Evolutionary conservation across 2,888 invertebrate genomes (phyloP).

Genomic region (Lithophane ornitopus): DNA sequence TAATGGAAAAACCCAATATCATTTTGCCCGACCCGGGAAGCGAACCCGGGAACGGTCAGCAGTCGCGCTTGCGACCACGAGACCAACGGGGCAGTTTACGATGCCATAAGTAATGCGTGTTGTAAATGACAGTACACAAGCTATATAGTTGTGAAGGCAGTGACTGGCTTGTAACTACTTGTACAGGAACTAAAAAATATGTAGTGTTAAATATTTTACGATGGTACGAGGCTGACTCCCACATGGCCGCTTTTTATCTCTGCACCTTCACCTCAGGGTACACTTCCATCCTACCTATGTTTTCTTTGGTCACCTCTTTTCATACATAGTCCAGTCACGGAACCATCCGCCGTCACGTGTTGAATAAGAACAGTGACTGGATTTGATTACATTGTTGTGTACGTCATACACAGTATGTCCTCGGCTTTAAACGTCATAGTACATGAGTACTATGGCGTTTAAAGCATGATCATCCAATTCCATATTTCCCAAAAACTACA

Average conservation of each 20-base stretch:
- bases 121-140: not conserved
- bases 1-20: too few species aligned
- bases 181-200: not conserved
- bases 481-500: not conserved
- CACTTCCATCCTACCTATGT: not conserved
- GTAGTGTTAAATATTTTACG: too few species aligned
- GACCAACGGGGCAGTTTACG: too few species aligned
- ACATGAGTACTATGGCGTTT: too few species aligned
- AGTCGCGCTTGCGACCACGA: too few species aligned
- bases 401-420: not conserved
- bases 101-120: too few species aligned
- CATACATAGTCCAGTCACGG: not conserved
- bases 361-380: not conserved
- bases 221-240: too few species aligned
- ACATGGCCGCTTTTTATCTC: not conserved
- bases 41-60: too few species aligned
- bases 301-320: not conserved
- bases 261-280: not conserved
- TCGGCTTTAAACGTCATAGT: slow-evolving; percentile 4
- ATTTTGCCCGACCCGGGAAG: too few species aligned
- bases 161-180: not conserved
- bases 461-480: not conserved
- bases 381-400: slow-evolving; percentile 5
- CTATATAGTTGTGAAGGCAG: not conserved
- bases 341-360: not conserved